Conservation (phyloP, 2,888 invertebrate species). For the Scaptomyza parva region DNA sequence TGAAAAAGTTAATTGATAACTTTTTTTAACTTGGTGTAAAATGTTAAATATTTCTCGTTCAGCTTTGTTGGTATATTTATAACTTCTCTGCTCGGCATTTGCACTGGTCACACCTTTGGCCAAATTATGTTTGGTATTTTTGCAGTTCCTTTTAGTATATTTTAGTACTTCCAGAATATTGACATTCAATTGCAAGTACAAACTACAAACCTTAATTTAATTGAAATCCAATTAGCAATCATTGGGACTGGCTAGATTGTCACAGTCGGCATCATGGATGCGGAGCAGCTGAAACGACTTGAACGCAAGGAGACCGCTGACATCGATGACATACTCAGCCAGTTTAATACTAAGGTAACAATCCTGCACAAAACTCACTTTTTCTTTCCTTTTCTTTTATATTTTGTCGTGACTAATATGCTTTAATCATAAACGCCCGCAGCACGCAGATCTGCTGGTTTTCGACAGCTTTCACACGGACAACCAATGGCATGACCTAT, state of each 20-base stretch:
- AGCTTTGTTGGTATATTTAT: slow-evolving; percentile 1
- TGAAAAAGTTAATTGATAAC: background rate
- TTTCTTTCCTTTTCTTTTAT: background rate
- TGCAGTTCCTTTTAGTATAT: slow-evolving; percentile 2
- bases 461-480: slow-evolving; percentile 82
- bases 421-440: slow-evolving; percentile 8
- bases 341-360: slow-evolving; percentile 82
- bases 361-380: slow-evolving; percentile 2
- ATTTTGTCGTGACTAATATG: slow-evolving; percentile 10
- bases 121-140: slow-evolving; percentile 28
- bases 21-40: background rate
- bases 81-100: background rate
- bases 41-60: background rate
- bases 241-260: slow-evolving; percentile 14
- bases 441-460: slow-evolving; percentile 83
- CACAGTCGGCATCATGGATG: slow-evolving; percentile 75
- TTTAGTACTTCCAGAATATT: slow-evolving; percentile 35
- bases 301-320: slow-evolving; percentile 73
- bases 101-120: background rate
- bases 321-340: slow-evolving; percentile 72
- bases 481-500: slow-evolving; percentile 83
- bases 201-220: slow-evolving; percentile 57
- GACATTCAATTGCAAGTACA: slow-evolving; percentile 43
- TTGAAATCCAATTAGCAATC: slow-evolving; percentile 54
- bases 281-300: slow-evolving; percentile 77